Percentiles rank a stretch among this genome's conserved stretches.
These are phyloP conservation scores for Neoitamus cyanurus DNA, from an alignment of 2,888 invertebrate species.

Conservation along the genomic window DNA sequence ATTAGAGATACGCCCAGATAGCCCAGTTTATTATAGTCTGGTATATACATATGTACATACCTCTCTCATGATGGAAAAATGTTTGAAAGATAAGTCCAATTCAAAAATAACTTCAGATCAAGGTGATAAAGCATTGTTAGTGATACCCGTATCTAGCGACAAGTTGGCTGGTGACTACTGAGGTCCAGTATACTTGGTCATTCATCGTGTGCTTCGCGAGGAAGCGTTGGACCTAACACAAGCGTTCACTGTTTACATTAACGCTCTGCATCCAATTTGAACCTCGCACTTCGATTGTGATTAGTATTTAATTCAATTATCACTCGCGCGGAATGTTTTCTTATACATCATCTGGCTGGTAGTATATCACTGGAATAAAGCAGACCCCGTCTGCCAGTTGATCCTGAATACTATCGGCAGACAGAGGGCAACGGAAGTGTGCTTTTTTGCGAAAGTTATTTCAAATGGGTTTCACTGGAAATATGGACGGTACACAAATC, in stretches of 20 bases:
- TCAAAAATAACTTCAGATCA: conserved; percentile 20
- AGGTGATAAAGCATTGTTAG: neutral
- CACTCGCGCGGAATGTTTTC: conserved; percentile 25
- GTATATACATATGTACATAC: conserved; percentile 7
- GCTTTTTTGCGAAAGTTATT: neutral
- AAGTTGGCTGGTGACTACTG: neutral
- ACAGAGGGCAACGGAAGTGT: neutral
- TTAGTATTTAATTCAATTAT: conserved; percentile 41
- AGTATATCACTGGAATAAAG: neutral
- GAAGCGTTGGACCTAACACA: neutral
- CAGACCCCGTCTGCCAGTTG: neutral
- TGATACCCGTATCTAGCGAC: neutral
- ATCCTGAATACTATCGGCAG: conserved; percentile 14
- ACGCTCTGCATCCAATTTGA: conserved; percentile 35
- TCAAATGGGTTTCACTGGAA: neutral
- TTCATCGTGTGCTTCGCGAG: neutral
- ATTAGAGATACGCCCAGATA: neutral
- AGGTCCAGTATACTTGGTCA: neutral
- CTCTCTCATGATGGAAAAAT: neutral
- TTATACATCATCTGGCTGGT: neutral
- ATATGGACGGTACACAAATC: neutral
- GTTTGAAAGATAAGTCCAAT: conserved; percentile 11
- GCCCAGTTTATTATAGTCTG: neutral
- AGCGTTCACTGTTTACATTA: conserved; percentile 18
- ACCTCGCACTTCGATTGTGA: conserved; percentile 38